These are phyloP conservation scores for Denticeps clupeoides DNA, from an alignment of 2,797 vertebrate species.

Conservation along the genomic window DNA sequence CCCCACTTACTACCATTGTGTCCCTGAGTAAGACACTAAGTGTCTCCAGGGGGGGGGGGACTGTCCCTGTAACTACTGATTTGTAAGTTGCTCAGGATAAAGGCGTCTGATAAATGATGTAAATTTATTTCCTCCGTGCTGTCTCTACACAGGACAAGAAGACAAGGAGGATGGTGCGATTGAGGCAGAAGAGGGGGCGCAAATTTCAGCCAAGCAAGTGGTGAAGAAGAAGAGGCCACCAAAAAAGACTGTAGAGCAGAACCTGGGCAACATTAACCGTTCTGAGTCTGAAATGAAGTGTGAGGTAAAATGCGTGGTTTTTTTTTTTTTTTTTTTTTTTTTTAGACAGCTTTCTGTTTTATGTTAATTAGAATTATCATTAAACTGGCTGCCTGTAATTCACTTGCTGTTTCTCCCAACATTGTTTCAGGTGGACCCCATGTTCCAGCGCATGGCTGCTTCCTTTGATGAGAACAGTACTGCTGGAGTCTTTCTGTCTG, in stretches of 20 bases:
- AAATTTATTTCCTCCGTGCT: neutral
- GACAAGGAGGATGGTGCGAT: conserved; percentile 19
- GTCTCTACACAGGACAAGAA: conserved; percentile 32
- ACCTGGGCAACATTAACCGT: conserved; percentile 76
- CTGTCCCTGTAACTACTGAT: too few relatives aligned
- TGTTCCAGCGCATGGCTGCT: conserved; percentile 76
- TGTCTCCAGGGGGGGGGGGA: too few relatives aligned
- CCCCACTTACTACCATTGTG: too few relatives aligned
- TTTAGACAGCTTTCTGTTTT: too few relatives aligned
- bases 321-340: neutral
- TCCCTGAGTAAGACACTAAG: too few relatives aligned
- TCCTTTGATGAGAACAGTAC: conserved; percentile 86
- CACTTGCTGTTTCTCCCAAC: too few relatives aligned
- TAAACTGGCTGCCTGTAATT: too few relatives aligned
- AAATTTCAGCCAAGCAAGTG: conserved; percentile 39
- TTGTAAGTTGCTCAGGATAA: too few relatives aligned
- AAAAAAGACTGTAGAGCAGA: conserved; percentile 82
- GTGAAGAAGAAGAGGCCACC: conserved; percentile 67
- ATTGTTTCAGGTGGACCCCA: conserved; percentile 74
- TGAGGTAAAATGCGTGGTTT: conserved; percentile 53
- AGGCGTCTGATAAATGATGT: too few relatives aligned
- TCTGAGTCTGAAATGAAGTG: conserved; percentile 62
- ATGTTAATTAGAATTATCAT: too few relatives aligned
- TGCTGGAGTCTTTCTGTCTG: conserved; percentile 72
- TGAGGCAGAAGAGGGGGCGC: conserved; percentile 28